A percentile compares a stretch with the other conserved stretches of the same genome.
Conservation (phyloP, 1,140 invertebrate genomes). For the Drosophila bocki region DNA sequence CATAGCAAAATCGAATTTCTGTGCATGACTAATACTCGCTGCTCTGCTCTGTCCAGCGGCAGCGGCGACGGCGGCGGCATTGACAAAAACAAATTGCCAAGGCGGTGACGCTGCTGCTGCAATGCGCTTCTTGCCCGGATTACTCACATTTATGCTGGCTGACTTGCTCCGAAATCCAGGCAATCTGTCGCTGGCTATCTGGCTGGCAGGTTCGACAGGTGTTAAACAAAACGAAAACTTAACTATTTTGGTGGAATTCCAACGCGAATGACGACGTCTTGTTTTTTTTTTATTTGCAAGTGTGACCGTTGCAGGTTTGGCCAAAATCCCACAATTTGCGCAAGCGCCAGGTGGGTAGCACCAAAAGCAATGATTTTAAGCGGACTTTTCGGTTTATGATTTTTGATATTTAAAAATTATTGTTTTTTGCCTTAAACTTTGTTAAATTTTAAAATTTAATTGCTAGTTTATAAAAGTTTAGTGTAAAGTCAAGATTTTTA, state of each 20-base stretch:
- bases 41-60: slow-evolving; percentile 2
- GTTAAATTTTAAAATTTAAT: not conserved
- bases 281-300: slow-evolving; percentile 33
- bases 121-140: slow-evolving; percentile 22
- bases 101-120: slow-evolving; percentile 8
- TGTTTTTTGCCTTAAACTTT: too few relatives aligned
- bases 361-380: too few relatives aligned
- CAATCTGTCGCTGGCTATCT: slow-evolving; percentile 9
- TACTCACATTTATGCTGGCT: slow-evolving; percentile 60
- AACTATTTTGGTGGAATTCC: slow-evolving; percentile 48
- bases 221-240: slow-evolving; percentile 42
- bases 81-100: slow-evolving; percentile 66
- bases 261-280: slow-evolving; percentile 53
- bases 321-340: not conserved
- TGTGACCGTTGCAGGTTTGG: not conserved
- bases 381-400: not conserved
- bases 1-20: slow-evolving; percentile 42
- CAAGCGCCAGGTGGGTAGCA: not conserved
- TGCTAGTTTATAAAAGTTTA: not conserved
- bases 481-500: not conserved
- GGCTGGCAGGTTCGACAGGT: slow-evolving; percentile 3
- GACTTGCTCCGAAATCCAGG: slow-evolving; percentile 29
- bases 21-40: slow-evolving; percentile 64
- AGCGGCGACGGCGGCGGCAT: slow-evolving; percentile 22
- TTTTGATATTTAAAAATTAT: not conserved